Conservation (phyloP, 2,797 vertebrate genomes). For the Moxostoma hubbsi region DNA sequence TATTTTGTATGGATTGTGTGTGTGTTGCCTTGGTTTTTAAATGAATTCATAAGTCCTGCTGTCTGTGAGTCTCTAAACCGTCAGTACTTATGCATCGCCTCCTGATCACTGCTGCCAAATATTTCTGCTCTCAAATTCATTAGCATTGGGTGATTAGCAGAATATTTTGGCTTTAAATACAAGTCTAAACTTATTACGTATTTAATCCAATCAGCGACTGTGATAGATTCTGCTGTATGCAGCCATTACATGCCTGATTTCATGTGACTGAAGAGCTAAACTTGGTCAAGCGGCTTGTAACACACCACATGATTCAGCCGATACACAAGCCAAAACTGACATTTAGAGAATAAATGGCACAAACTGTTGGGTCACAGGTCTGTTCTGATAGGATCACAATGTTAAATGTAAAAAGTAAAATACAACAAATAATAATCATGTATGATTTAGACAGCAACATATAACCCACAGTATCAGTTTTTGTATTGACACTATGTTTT, state of each 20-base stretch:
- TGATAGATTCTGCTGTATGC: constrained; percentile 57
- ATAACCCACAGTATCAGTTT: too few species aligned
- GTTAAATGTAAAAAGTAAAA: too few species aligned
- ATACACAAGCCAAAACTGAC: constrained; percentile 8
- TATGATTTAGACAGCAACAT: too few species aligned
- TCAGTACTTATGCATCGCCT: constrained; percentile 68
- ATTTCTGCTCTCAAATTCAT: constrained; percentile 76
- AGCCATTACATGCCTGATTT: constrained; percentile 57
- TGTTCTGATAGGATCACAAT: too few species aligned
- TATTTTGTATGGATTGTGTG: constrained; percentile 35
- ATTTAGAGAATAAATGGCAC: not conserved
- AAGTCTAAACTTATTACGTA: constrained; percentile 70
- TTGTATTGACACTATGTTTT: too few species aligned
- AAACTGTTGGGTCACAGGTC: too few species aligned
- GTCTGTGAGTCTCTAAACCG: constrained; percentile 71
- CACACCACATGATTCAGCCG: constrained; percentile 12
- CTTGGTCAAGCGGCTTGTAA: constrained; percentile 36
- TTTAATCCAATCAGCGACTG: constrained; percentile 79
- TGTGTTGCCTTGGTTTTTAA: constrained; percentile 52
- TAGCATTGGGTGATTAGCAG: constrained; percentile 71
- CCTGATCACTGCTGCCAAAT: constrained; percentile 74
- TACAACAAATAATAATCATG: too few species aligned
- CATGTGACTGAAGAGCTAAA: constrained; percentile 47
- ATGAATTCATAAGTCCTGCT: constrained; percentile 34
- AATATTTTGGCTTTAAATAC: constrained; percentile 75